Evolutionary conservation across 2,113 vertebrate genomes (phyloP), one percentile per base, ranked within the genome.

Genomic region (Mesitornis unicolor): DNA sequence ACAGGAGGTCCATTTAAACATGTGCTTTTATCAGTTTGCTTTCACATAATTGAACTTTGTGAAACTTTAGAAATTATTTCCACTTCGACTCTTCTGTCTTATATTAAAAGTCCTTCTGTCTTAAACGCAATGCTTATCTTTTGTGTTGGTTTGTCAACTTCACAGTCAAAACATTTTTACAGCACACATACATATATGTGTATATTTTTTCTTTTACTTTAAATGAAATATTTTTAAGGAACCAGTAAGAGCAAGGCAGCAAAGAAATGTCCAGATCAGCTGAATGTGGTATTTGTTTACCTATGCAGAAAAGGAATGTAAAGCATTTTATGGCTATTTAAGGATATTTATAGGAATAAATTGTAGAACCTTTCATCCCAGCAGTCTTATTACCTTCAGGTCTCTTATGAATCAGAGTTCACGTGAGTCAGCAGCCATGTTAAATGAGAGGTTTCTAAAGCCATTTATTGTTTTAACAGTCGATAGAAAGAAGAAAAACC

Each of bases 141-240:
- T 78, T 45, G 63, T 1, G 0, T 35, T 78, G 20, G 10, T 86
- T 71, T 63, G 11, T 81, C 63, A 93, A 47, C 4, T 43, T 89
- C 25, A 59, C 26, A 35, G 43, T 86, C 24, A 67, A 38, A 74
- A 74, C 11, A n/a, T 63, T 81, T 11, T 63, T 81, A 67, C 1
- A 54, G 28, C 17, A 9, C n/a, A 6, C n/a, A 7, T 57, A 1
- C 38, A 0, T 50, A 4, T 88, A 1, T 81, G 5, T 60, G 8
- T 59, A 13, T 16, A 12, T 56, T 15, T 36, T 8, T 76, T 63
- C 78, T 33, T 65, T 25, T 10, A 35, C 29, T 65, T 25, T 10
- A 35, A n/a, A 47, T 43, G 2, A 61, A 25, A 3, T 53, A 36
- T 36, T 12, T 82, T 81, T 82, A 90, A 85, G 25, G 47, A 65